Conservation (phyloP, 2,888 invertebrate species). For the Cecidostiba fungosa region DNA sequence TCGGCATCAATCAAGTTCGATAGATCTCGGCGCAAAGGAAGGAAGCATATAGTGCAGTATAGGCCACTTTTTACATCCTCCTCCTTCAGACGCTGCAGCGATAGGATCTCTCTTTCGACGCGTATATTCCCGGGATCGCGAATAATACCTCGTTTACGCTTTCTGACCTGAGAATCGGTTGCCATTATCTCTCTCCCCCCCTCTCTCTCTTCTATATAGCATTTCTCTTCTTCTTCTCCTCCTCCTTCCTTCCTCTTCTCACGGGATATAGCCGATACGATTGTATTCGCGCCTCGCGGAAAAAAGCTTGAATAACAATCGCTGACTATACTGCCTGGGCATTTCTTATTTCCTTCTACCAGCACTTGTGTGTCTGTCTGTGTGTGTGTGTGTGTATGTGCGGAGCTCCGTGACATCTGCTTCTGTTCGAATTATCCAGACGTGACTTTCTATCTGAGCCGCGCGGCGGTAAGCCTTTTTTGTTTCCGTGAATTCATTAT, state of each 20-base stretch:
- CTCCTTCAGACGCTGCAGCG: constrained; percentile 12
- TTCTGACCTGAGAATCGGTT: constrained; percentile 63
- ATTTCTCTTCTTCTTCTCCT: constrained; percentile 8
- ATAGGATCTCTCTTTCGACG: constrained; percentile 56
- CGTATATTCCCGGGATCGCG: constrained; percentile 58
- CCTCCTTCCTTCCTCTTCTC: constrained; percentile 33
- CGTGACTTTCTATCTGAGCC: constrained; percentile 29
- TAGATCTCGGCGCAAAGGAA: constrained; percentile 65
- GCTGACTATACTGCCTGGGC: constrained; percentile 9
- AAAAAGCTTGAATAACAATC: constrained; percentile 62
- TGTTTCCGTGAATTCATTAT: neutral
- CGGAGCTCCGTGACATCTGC: constrained; percentile 53
- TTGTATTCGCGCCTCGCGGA: constrained; percentile 64
- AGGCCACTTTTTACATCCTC: constrained; percentile 55
- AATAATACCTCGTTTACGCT: constrained; percentile 60
- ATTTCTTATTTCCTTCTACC: neutral
- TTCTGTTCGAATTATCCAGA: constrained; percentile 35
- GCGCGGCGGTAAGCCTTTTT: neutral
- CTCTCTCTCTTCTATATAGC: neutral
- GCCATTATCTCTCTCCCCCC: constrained; percentile 55
- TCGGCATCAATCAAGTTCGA: constrained; percentile 62
- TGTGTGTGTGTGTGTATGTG: neutral
- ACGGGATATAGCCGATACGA: constrained; percentile 51
- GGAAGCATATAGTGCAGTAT: constrained; percentile 56
- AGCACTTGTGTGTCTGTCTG: neutral